Evolutionary conservation across 2,888 invertebrate species (phyloP), one percentile per base, ranked within the genome.

Genomic region (Fragum sueziense): DNA sequence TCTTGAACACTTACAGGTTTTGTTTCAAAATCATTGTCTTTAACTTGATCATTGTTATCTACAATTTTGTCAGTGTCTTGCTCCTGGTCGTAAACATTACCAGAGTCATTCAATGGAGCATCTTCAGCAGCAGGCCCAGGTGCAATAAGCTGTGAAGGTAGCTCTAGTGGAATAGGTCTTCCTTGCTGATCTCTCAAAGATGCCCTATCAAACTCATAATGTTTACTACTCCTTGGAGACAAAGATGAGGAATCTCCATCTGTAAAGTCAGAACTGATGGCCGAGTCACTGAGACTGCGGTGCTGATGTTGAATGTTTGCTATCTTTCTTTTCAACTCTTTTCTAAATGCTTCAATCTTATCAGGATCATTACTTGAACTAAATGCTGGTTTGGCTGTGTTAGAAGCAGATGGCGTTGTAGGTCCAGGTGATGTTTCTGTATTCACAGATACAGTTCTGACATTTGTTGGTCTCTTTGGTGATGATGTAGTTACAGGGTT

Each of bases 261-360:
- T 22, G 91, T 91, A 76, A 82, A 90, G 78, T 91, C 91, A 31
- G 91, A 91, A 78, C 91, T 90, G 20, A 91, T 90, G 20, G 91
- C 91, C 1, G 91, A 91, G 69, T 91, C 91, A 85, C 90, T 90
- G 33, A 88, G 75, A 69, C 89, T 88, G 27, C 89, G 81, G 2
- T 85, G 80, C 70, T 85, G 76, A n/a, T 79, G 75, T 47, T 89
- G 82, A 22, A 89, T 74, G 34, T 79, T 82, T 11, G 83, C 86
- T 51, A 89, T 85, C 79, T 87, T 85, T 31, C 85, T 82, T 71
- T 89, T 85, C 7, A 89, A 78, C 74, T 89, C 85, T 78, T 76
- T 79, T 77, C 85, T 86, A 22, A 85, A 51, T 25, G 74, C 70
- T 68, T 86, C 87, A 47, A 81, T 79, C 14, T 82, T 74, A 54